These are phyloP conservation scores for Macroramphosus scolopax DNA, from an alignment of 2,797 vertebrate species.

Conservation along the genomic window DNA sequence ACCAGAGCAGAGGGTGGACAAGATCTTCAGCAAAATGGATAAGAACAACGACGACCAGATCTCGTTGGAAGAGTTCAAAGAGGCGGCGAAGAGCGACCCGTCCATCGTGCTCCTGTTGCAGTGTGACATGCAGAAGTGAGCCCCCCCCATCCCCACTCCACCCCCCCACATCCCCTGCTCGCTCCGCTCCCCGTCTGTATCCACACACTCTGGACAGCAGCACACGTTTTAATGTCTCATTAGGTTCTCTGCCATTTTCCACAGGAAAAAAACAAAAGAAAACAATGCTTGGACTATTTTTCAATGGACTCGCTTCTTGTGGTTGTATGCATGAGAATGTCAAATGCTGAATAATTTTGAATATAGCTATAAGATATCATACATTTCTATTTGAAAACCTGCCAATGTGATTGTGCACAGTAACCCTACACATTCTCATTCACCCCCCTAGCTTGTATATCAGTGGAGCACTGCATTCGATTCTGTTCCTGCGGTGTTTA, in stretches of 20 bases:
- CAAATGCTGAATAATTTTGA: conserved; percentile 98
- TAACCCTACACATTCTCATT: conserved; percentile 81
- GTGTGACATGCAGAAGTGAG: conserved; percentile 98
- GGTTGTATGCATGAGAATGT: conserved; percentile 99
- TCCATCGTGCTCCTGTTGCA: conserved; percentile 97
- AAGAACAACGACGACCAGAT: conserved; percentile 99
- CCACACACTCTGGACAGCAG: conserved; percentile 87
- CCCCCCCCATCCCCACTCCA: conserved; percentile 20
- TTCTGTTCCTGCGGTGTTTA: conserved; percentile 86
- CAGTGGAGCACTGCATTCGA: conserved; percentile 86
- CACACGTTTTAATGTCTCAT: conserved; percentile 92
- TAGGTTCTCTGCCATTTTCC: conserved; percentile 95
- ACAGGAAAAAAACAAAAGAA: conserved; percentile 72
- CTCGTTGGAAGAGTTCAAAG: conserved; percentile 98
- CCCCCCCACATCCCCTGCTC: conserved; percentile 3
- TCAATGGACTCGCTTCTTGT: conserved; percentile 99
- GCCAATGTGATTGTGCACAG: conserved; percentile 89
- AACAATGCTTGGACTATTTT: conserved; percentile 96
- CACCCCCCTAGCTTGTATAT: conserved; percentile 90
- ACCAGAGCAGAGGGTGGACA: conserved; percentile 96
- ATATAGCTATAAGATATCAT: conserved; percentile 85
- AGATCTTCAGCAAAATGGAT: conserved; percentile 99
- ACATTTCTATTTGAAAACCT: conserved; percentile 82
- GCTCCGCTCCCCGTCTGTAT: conserved; percentile 57
- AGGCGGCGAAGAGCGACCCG: conserved; percentile 95